Evolutionary conservation across 1,140 invertebrate species (phyloP).

Genomic region (Drosophila willistoni): DNA sequence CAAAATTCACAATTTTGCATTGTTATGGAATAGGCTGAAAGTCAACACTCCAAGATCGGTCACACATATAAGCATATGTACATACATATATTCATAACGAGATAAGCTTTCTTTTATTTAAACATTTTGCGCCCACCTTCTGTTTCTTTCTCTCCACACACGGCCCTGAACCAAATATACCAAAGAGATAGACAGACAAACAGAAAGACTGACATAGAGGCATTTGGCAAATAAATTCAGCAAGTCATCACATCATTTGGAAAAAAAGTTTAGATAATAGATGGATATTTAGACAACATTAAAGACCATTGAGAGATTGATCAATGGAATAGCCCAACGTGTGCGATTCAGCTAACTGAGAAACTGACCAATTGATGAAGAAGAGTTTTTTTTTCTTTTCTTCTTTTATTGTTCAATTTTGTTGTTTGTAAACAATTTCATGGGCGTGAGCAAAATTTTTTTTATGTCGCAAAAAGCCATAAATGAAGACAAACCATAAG

Average conservation of each 20-base stretch:
- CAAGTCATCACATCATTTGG: slow-evolving; percentile 12
- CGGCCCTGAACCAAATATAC: slow-evolving; percentile 7
- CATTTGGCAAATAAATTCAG: slow-evolving; percentile 5
- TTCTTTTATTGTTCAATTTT: too few species aligned
- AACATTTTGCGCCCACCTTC: slow-evolving; percentile 6
- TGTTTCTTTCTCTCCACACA: background rate
- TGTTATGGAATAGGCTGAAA: background rate
- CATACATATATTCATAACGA: slow-evolving; percentile 2
- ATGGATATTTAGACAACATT: slow-evolving; percentile 13
- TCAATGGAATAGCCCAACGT: background rate
- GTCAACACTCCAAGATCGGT: background rate
- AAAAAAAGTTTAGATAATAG: slow-evolving; percentile 10
- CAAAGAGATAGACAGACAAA: background rate
- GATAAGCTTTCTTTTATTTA: slow-evolving; percentile 11
- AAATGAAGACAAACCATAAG: background rate
- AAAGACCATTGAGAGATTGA: slow-evolving; percentile 9
- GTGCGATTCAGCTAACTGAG: background rate
- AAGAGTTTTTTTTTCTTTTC: background rate
- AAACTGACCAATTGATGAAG: background rate
- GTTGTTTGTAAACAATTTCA: background rate
- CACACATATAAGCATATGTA: background rate
- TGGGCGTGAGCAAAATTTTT: slow-evolving; percentile 7
- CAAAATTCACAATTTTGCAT: slow-evolving; percentile 5
- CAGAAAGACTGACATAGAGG: background rate
- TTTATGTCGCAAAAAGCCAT: slow-evolving; percentile 14